Evolutionary conservation across 2,797 vertebrate genomes (phyloP).

Genomic region (Poecile montanus): DNA sequence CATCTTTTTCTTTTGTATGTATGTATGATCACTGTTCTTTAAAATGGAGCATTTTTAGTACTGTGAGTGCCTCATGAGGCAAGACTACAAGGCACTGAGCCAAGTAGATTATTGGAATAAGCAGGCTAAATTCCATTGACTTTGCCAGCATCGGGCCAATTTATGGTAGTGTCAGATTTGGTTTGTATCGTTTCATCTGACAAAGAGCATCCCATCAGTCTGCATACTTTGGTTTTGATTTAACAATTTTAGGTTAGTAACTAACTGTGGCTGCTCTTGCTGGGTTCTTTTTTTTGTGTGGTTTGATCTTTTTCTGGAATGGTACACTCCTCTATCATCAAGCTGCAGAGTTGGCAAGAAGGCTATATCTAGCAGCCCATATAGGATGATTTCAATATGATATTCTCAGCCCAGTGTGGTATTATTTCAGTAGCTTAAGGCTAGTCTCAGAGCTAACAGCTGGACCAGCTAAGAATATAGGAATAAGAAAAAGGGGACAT

Average conservation of each 20-base stretch:
- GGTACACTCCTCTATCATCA: not conserved
- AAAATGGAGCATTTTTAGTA: not conserved
- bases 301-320: not conserved
- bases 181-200: slow-evolving; percentile 11
- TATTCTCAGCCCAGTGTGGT: not conserved
- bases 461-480: not conserved
- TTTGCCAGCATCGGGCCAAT: not conserved
- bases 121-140: not conserved
- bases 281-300: not conserved
- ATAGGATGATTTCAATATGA: not conserved
- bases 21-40: not conserved
- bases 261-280: not conserved
- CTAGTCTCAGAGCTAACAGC: not conserved
- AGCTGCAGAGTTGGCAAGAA: not conserved
- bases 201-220: not conserved
- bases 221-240: not conserved
- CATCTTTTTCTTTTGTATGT: not conserved
- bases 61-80: not conserved
- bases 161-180: not conserved
- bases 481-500: not conserved
- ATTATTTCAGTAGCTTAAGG: not conserved
- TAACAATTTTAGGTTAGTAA: not conserved
- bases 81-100: not conserved
- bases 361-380: not conserved
- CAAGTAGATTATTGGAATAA: slow-evolving; percentile 3